These are phyloP conservation scores for Apoda limacodes DNA, from an alignment of 2,888 invertebrate species.

Conservation along the genomic window DNA sequence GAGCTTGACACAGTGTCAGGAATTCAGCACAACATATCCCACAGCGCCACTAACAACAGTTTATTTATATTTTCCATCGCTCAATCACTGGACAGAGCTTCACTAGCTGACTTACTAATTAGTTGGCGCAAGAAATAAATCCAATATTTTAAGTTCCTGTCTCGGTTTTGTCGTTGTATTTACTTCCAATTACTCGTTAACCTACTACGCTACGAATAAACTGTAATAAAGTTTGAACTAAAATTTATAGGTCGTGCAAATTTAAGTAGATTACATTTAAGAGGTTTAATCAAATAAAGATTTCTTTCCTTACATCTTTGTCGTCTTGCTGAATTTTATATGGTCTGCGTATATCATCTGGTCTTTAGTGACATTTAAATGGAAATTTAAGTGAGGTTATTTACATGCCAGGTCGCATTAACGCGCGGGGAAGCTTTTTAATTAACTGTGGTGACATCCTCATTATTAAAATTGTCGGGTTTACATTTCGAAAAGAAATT, in stretches of 20 bases:
- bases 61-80: slow-evolving; percentile 3
- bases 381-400: slow-evolving; percentile 24
- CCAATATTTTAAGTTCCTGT: neutral
- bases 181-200: neutral
- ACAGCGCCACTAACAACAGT: slow-evolving; percentile 20
- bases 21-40: slow-evolving; percentile 26
- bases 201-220: neutral
- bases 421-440: slow-evolving; percentile 3
- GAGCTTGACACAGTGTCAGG: slow-evolving; percentile 21
- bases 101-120: neutral
- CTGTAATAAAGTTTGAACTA: slow-evolving; percentile 20
- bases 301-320: slow-evolving; percentile 23
- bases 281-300: slow-evolving; percentile 36
- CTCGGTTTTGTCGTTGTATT: neutral
- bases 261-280: slow-evolving; percentile 29
- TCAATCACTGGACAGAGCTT: no score
- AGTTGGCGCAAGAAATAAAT: neutral
- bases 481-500: no score
- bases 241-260: slow-evolving; percentile 22
- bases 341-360: slow-evolving; percentile 5
- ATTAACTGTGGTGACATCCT: no score
- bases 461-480: no score
- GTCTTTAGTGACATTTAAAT: slow-evolving; percentile 28
- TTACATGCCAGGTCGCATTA: slow-evolving; percentile 14
- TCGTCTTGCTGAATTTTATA: neutral